Conservation (phyloP, 2,888 invertebrate species). For the Sesia bembeciformis region DNA sequence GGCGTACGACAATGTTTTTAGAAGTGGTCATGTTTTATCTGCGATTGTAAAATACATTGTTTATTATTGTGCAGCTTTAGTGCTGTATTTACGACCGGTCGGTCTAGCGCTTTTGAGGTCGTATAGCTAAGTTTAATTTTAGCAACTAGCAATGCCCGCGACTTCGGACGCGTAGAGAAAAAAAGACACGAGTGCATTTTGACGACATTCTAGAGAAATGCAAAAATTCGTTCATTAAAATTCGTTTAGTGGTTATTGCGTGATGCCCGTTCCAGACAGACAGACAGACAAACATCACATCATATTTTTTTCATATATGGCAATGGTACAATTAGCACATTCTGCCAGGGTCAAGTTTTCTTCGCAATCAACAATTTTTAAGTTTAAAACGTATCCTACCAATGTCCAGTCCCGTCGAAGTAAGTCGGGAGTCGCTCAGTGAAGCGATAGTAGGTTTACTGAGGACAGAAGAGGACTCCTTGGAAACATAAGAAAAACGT, state of each 20-base stretch:
- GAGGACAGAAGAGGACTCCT: no score
- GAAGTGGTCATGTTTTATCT: slow-evolving; percentile 12
- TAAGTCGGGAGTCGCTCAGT: no score
- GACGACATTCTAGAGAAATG: background rate
- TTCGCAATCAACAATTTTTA: no score
- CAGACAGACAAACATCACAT: background rate
- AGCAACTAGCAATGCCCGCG: background rate
- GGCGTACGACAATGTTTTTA: slow-evolving; percentile 7
- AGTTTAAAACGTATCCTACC: no score
- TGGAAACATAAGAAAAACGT: no score
- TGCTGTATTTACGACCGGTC: slow-evolving; percentile 15
- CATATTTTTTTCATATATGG: background rate
- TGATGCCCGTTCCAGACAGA: background rate
- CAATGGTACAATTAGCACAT: no score
- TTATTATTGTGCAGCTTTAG: slow-evolving; percentile 16
- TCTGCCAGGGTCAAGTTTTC: no score
- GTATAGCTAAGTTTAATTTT: slow-evolving; percentile 6
- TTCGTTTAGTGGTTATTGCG: background rate
- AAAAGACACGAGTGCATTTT: background rate
- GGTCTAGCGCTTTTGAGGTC: slow-evolving; percentile 14
- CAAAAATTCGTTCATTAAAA: background rate
- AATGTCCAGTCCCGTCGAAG: no score
- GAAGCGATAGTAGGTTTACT: no score
- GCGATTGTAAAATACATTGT: slow-evolving; percentile 16
- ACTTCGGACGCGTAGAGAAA: background rate